Evolutionary conservation across 2,113 vertebrate genomes (phyloP).

Genomic region (Grantiella picta): DNA sequence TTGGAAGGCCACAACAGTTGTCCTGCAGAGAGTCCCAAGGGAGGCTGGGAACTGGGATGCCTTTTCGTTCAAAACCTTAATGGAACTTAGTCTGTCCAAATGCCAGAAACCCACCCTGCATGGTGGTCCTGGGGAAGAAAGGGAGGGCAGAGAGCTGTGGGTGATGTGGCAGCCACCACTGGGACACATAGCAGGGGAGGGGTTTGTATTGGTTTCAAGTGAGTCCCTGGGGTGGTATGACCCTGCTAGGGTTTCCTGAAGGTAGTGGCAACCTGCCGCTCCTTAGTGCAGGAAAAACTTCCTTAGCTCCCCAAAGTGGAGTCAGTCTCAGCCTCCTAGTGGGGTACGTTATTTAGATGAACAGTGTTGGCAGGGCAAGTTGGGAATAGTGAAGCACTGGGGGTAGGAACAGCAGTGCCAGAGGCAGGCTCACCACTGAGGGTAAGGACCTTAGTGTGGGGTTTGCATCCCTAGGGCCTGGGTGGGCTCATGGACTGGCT

Average conservation of each 20-base stretch:
- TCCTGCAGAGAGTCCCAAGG: background rate
- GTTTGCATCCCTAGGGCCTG: background rate
- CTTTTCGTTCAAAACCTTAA: rapidly evolving
- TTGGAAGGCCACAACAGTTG: background rate
- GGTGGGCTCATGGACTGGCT: background rate
- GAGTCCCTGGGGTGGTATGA: background rate
- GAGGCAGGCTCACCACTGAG: background rate
- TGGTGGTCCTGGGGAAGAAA: background rate
- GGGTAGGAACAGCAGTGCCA: background rate
- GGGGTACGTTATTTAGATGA: background rate
- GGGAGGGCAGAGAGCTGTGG: background rate
- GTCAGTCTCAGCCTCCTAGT: background rate
- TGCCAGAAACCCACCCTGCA: rapidly evolving
- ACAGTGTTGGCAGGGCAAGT: background rate
- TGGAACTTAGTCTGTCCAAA: background rate
- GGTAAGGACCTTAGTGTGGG: rapidly evolving
- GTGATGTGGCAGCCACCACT: rapidly evolving
- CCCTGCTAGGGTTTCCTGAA: background rate
- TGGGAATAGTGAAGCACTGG: background rate
- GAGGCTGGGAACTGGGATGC: background rate
- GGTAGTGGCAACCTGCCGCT: background rate
- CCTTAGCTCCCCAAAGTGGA: background rate
- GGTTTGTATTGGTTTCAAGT: background rate
- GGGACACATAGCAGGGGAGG: background rate
- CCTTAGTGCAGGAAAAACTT: background rate